Conservation (phyloP, 2,113 vertebrate species). For the Emydocephalus ijimae region DNA sequence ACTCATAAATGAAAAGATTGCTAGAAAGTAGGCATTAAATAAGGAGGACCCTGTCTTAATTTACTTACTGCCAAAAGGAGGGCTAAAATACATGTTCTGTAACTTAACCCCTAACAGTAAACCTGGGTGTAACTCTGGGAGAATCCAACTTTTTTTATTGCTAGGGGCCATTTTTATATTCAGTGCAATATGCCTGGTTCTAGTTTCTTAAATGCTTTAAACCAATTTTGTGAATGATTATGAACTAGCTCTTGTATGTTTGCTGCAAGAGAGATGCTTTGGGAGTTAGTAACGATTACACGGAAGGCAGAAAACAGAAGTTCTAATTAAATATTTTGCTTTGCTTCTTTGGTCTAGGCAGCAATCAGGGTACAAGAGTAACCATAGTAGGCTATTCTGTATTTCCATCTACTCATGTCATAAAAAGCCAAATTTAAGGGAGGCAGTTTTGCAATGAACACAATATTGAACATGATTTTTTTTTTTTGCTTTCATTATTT, state of each 20-base stretch:
- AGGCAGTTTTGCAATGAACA: not conserved
- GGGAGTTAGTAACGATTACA: not conserved
- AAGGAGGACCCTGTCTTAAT: not conserved
- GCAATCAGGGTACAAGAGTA: not conserved
- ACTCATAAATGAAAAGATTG: not conserved
- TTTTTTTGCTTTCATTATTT: not conserved
- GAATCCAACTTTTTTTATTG: not conserved
- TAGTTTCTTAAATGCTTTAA: not conserved
- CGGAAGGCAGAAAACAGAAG: not conserved
- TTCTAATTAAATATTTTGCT: not conserved
- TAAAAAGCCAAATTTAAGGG: not conserved
- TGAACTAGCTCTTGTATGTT: not conserved
- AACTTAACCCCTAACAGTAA: not conserved
- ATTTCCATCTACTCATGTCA: not conserved
- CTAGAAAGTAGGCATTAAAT: not conserved
- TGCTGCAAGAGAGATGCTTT: not conserved
- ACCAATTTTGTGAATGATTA: not conserved
- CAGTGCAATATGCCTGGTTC: not conserved
- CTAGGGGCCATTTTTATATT: not conserved
- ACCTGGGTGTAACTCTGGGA: not conserved
- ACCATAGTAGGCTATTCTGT: not conserved
- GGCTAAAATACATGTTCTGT: not conserved
- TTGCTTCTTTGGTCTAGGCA: not conserved
- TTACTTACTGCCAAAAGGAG: not conserved
- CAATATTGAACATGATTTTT: not conserved